Base-by-base conservation (phyloP, 2,797 vertebrate genomes). In the Mastacembelus armatus region DNA sequence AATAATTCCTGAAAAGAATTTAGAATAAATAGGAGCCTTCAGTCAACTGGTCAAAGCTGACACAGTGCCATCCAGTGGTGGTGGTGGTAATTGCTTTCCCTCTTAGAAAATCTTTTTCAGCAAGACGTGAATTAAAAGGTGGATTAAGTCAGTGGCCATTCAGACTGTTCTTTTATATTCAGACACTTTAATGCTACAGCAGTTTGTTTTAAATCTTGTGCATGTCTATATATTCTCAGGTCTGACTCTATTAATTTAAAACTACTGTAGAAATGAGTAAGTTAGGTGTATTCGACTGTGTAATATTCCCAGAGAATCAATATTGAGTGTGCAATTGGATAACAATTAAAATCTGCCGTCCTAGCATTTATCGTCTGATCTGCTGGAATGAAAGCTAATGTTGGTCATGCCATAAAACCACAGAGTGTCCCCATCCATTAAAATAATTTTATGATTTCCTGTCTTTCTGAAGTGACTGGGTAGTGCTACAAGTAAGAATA, bases 41-140 rank as follows among this genome's bases (percentile, higher is more conserved):
- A 62, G 44, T 78, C 65, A 45, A 61, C 57, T 69, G 64, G 42
- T 64, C 47, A 26, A 77, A 92, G 85, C 85, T 85, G 85, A 85
- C 87, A 83, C 82, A 93, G 79, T 95, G 94, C 91, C 94, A 94
- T 94, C 93, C 87, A 90, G 92, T 93, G 94, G 89, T 18, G 9
- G 10, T 33, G 18, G 33, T 7, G 1, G n/a, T 15, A 51, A 79
- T 35, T 83, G 57, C 60, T 3, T 2, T 7, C 2, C 24, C 26
- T 42, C 3, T 29, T 26, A n/a, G n/a, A 63, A n/a, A 24, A 42
- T 69, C 62, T 50, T 24, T 15, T 61, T 62, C 42, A 70, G 60
- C 33, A 38, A 8, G 11, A 18, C 7, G 7, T 12, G 32, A 14
- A 27, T 18, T 16, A 10, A 59, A 52, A 30, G 2, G 6, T 50